Base-by-base conservation (phyloP, 1,140 invertebrate genomes). In the Magallana gigas region DNA sequence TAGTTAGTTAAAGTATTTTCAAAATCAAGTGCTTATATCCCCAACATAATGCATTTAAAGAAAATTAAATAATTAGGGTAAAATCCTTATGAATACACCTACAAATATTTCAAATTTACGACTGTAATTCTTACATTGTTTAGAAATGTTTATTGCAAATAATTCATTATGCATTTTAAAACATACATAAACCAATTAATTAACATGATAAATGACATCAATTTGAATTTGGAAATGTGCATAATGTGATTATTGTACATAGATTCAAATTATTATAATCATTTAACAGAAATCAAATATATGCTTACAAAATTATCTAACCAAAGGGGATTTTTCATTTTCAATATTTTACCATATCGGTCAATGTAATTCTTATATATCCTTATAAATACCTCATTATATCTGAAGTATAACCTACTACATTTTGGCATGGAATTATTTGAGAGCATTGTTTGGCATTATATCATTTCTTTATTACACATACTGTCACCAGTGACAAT, bases 101-200 rank as follows among this genome's bases (percentile, higher is more conserved):
- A 48, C 3, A 48, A 48, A 48, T 48, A 48, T 48, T 48, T 48
- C 36, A 48, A 48, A 0, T 48, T 48, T 48, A 48, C 12, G 36
- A 76, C 6, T 76, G 23, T 36, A 76, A 23, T 29, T 76, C 23
- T 29, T 29, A 8, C 68, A 76, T 76, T 29, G 36, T 8, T 76
- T 29, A 76, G 23, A 29, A 18, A 76, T 76, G 68, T 76, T 29
- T 29, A 12, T 1, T 18, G 8, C 68, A 76, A 29, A 29, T 5
- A 76, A 29, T 76, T 29, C 4, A 76, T 76, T 29, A 76, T 76
- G 23, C 68, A 76, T 9, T 76, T 76, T 29, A 12, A 76, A 76
- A 76, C 18, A 76, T 29, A 76, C 68, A 76, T 11, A 76, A 76
- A 29, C 14, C 18, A 76, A 76, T 12, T 12, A 9, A 29, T 76